Evolutionary conservation across 1,140 invertebrate species (phyloP).

Genomic region (Chlorops oryzae): DNA sequence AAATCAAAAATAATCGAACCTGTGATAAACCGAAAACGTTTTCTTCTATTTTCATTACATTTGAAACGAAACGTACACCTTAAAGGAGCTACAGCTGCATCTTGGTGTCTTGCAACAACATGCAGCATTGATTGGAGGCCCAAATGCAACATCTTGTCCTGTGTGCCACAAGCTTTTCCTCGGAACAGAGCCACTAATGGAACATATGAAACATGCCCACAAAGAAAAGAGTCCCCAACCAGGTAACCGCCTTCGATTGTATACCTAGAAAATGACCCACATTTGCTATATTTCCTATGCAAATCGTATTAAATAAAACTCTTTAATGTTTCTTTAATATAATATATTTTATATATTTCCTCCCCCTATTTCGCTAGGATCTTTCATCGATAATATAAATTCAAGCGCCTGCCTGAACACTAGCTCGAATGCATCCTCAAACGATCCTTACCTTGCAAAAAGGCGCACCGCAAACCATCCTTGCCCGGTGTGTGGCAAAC

Average conservation of each 20-base stretch:
- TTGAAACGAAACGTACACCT: slow-evolving; percentile 11
- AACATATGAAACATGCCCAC: slow-evolving; percentile 92
- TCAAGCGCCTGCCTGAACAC: not conserved
- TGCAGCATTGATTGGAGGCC: slow-evolving; percentile 79
- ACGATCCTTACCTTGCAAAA: slow-evolving; percentile 77
- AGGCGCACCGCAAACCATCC: slow-evolving; percentile 87
- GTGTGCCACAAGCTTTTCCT: slow-evolving; percentile 90
- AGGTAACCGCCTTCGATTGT: too few relatives aligned
- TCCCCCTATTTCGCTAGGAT: not conserved
- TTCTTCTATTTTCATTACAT: too few relatives aligned
- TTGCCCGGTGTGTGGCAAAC: slow-evolving; percentile 89
- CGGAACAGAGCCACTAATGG: slow-evolving; percentile 84
- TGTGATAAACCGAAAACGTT: too few relatives aligned
- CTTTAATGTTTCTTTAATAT: too few relatives aligned
- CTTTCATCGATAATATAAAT: not conserved
- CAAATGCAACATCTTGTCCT: slow-evolving; percentile 82
- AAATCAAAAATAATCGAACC: too few relatives aligned
- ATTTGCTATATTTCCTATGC: too few relatives aligned
- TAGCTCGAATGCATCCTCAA: too few relatives aligned
- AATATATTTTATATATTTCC: not conserved
- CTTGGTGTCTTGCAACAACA: slow-evolving; percentile 88
- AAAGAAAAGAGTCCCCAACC: slow-evolving; percentile 86
- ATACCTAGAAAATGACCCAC: too few relatives aligned
- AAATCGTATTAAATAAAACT: too few relatives aligned
- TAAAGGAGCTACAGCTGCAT: slow-evolving; percentile 75